Base-by-base conservation (phyloP, 2,113 vertebrate genomes). In the Taxidea taxus region DNA sequence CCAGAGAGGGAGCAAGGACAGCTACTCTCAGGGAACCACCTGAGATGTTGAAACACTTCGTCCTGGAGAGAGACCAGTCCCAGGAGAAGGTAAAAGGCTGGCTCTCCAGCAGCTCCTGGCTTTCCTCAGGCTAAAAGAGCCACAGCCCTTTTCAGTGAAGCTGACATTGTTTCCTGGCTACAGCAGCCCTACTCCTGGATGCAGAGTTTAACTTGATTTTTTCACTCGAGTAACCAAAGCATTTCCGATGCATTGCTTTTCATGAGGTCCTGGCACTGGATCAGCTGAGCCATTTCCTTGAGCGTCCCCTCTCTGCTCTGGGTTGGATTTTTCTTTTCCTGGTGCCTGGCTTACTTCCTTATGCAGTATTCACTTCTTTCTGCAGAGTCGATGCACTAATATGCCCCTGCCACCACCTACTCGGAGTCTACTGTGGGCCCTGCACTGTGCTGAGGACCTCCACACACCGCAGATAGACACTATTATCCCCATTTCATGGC, bases 131-230 rank as follows among this genome's bases (percentile, higher is more conserved):
- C 54, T 9, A 1, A 54, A 51, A 64, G 93, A 6, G 0, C 20
- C 29, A n/a, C 56, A 88, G 56, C 58, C 92, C 93, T 72, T 93
- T 94, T 90, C 96, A 89, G 94, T 4, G 94, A 96, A 89, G 86
- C 64, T 6, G 16, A 96, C 96, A 86, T 6, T 75, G 94, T 84
- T 97, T 92, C 94, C 68, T 80, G 70, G 95, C 93, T 96, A 78
- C 54, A 95, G 87, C 90, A 95, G 97, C 94, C 87, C 93, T 16
- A 4, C 85, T 77, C 88, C 72, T 12, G 21, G 96, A 98, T 97
- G 97, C 98, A 91, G 93, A 95, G 89, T 98, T 98, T 98, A 98
- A 98, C 98, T 98, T 97, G 97, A 98, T 98, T 98, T 98, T 94
- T 96, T 98, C 98, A 98, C 97, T 97, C 16, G 90, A 98, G 83